Evolutionary conservation across 1,140 invertebrate species (phyloP).

Genomic region (Acromyrmex charruanus): DNA sequence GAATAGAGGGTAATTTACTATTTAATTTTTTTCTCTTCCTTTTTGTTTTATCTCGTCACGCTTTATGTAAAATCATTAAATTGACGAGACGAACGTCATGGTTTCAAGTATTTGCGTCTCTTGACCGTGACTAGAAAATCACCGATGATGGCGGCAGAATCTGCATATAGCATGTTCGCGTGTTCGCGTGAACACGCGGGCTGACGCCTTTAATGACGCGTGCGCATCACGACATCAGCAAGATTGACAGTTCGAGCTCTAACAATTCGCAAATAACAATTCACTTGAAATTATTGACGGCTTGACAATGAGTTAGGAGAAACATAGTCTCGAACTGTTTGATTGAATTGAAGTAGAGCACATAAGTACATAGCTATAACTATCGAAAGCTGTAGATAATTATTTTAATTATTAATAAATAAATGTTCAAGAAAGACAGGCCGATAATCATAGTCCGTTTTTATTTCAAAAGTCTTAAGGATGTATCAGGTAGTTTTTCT

Average conservation of each 20-base stretch:
- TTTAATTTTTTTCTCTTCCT: not conserved
- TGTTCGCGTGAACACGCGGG: conserved; percentile 10
- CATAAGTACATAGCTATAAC: not conserved
- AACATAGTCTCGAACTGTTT: not conserved
- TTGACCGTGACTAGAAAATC: conserved; percentile 35
- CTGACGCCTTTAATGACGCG: conserved; percentile 58
- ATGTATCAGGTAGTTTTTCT: too few relatives aligned
- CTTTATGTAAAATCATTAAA: conserved; percentile 34
- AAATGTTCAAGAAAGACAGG: not conserved
- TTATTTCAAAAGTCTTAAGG: not conserved
- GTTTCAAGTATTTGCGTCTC: conserved; percentile 41
- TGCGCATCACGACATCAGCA: conserved; percentile 68
- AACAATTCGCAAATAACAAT: conserved; percentile 73
- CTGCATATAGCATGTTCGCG: not conserved
- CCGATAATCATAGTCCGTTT: not conserved
- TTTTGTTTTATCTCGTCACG: not conserved
- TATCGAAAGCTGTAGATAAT: not conserved
- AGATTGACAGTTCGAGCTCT: conserved; percentile 75
- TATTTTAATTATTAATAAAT: not conserved
- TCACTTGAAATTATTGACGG: conserved; percentile 64
- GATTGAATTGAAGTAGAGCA: not conserved
- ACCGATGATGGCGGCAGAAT: not conserved
- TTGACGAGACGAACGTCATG: not conserved
- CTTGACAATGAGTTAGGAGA: not conserved
- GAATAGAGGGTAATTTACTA: conserved; percentile 3